Base-by-base conservation (phyloP, 2,113 vertebrate species). In the Cynocephalus volans region DNA sequence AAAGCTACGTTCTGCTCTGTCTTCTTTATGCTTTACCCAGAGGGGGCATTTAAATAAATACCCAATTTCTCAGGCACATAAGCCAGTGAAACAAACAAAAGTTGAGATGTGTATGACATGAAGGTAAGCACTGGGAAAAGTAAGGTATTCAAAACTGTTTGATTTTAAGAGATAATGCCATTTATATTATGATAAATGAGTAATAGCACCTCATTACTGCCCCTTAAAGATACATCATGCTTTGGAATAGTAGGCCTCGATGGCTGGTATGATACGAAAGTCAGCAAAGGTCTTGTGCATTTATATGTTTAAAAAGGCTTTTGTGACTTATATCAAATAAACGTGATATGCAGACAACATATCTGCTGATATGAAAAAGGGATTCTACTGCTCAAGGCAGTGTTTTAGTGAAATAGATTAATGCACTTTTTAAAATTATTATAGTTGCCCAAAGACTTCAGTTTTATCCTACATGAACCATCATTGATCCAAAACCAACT, bases 331-430 rank as follows among this genome's bases (percentile, higher is more conserved):
- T 0, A 48, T 69, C 77, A 72, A 77, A 85, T 81, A 82, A 85
- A 81, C 31, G 14, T 18, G 48, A 10, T 50, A 60, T 6, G 3
- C 50, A 91, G 67, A 93, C 81, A 95, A 73, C 41, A 41, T 41
- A 41, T 41, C 36, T 52, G 31, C 41, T 76, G 54, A 82, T 60
- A 36, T 24, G 45, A 77, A 73, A 69, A 67, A 92, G 45, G 41
- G 24, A 72, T 52, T 82, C 56, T 90, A 36, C 50, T 52, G 50
- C 67, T 76, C 9, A 14, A 65, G 60, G 75, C n/a, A 26, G 48
- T 58, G 36, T 97, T 93, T 93, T 15, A 75, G 64, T 82, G 88
- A 94, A 79, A 77, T 0, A 93, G 60, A 82, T 80, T 15, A 88
- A 48, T 75, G 77, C n/a, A 36, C 23, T 70, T 96, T 92, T 8